Base-by-base conservation (phyloP, 2,888 invertebrate genomes). In the Synergus gifuensis region DNA sequence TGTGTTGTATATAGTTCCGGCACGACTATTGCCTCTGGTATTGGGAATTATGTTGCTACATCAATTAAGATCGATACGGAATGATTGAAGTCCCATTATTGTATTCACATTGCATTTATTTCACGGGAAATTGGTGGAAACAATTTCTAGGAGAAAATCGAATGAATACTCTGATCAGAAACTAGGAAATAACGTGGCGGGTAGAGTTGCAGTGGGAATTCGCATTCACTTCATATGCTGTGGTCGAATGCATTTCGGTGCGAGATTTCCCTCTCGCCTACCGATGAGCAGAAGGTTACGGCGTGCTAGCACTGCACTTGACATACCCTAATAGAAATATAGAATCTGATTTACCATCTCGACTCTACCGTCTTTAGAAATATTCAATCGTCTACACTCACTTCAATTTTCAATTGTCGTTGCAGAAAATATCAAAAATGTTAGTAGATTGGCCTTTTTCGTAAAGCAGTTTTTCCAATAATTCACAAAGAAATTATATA, bases 31-130 rank as follows among this genome's bases (percentile, higher is more conserved):
- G 77, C 76, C 76, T 58, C 22, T 76, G 73, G 44, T 44, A 60
- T 69, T 67, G 81, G 80, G 79, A 82, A 84, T 82, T 81, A 81
- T 80, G 81, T 73, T 77, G 76, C 79, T 82, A 79, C 81, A 79
- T 80, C 81, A 84, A 84, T 84, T 84, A 80, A 80, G 79, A 78
- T 77, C 84, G 82, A 80, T 80, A 80, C 78, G 79, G 78, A 82
- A 84, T 82, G 82, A 84, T 83, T 80, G 84, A 84, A 82, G 78
- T 79, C 78, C 83, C 78, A 83, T 84, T 84, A 82, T 81, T 79
- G 78, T 78, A 67, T 81, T 79, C 79, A 60, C 78, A 78, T 69
- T 16, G 81, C 82, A 81, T 82, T 80, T 82, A 84, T 82, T 84
- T 81, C 64, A 81, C 79, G 78, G 77, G 62, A 77, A 79, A 78